Evolutionary conservation across 2,888 invertebrate species (phyloP).

Genomic region (Drosophila lutescens): DNA sequence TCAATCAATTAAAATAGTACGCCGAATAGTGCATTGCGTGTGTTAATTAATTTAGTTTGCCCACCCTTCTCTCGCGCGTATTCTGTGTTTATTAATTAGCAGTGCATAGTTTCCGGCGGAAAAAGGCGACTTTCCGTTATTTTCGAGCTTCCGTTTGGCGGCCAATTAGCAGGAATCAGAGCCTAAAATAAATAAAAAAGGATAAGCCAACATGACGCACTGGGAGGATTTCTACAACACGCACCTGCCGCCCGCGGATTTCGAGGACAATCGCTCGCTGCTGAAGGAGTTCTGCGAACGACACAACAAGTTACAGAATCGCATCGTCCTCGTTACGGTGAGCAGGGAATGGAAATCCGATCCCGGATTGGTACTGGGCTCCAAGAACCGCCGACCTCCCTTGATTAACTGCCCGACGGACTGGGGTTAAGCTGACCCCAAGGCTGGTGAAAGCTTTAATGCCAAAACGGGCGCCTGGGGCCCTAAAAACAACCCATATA

Average conservation of each 20-base stretch:
- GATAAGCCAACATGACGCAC: conserved; percentile 83
- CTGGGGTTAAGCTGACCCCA: conserved; percentile 16
- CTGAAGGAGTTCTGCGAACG: conserved; percentile 90
- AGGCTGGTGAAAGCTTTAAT: conserved; percentile 20
- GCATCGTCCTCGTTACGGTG: conserved; percentile 92
- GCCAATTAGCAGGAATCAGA: conserved; percentile 34
- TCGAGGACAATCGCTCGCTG: conserved; percentile 89
- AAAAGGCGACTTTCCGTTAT: conserved; percentile 20
- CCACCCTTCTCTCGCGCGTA: neutral
- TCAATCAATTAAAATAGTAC: conserved; percentile 46
- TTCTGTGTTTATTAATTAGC: conserved; percentile 60
- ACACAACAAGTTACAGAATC: conserved; percentile 88
- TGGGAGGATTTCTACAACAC: conserved; percentile 95
- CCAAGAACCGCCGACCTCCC: neutral
- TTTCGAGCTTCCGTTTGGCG: conserved; percentile 66
- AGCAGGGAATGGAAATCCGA: conserved; percentile 70
- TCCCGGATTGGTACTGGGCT: conserved; percentile 1
- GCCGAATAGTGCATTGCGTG: conserved; percentile 47
- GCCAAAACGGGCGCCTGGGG: neutral
- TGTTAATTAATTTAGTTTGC: conserved; percentile 39
- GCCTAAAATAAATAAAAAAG: conserved; percentile 2
- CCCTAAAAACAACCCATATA: conserved; percentile 4
- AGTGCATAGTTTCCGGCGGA: conserved; percentile 64
- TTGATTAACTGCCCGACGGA: conserved; percentile 3
- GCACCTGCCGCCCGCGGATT: conserved; percentile 91